Evolutionary conservation across 1,140 invertebrate genomes (phyloP).

Genomic region (Atta colombica): DNA sequence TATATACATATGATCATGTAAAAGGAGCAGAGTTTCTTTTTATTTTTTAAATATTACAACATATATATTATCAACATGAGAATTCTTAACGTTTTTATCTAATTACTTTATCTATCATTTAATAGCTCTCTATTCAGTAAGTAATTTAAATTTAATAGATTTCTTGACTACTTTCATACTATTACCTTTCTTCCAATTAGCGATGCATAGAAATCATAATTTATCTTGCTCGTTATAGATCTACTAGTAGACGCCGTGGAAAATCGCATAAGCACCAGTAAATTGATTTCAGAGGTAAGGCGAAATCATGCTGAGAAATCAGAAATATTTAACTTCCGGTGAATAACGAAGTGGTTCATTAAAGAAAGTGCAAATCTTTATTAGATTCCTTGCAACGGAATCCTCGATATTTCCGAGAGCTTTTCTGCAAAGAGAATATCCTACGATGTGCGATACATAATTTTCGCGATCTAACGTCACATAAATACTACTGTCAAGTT

Average conservation of each 20-base stretch:
- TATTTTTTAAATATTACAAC: not conserved
- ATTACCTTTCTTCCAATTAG: conserved; percentile 46
- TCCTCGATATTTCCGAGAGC: not conserved
- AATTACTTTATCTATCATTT: not conserved
- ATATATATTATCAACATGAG: not conserved
- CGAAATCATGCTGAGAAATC: not conserved
- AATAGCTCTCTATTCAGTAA: not conserved
- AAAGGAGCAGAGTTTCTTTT: not conserved
- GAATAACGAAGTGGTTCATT: not conserved
- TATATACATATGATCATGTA: not conserved
- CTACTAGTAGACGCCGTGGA: conserved; percentile 82
- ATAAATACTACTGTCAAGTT: conserved; percentile 31
- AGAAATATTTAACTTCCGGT: conserved; percentile 27
- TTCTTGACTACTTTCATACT: not conserved
- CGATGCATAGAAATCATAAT: not conserved
- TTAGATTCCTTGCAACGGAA: not conserved
- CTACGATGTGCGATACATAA: not conserved
- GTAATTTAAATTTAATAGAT: conserved; percentile 24
- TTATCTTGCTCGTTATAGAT: conserved; percentile 75
- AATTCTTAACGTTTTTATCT: not conserved
- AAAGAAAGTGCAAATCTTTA: conserved; percentile 15
- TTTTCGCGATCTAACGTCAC: conserved; percentile 16
- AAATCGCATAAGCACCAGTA: conserved; percentile 77
- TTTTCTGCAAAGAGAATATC: not conserved
- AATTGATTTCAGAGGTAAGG: conserved; percentile 82